Evolutionary conservation across 2,888 invertebrate species (phyloP).

Genomic region (Morinoia aosen): DNA sequence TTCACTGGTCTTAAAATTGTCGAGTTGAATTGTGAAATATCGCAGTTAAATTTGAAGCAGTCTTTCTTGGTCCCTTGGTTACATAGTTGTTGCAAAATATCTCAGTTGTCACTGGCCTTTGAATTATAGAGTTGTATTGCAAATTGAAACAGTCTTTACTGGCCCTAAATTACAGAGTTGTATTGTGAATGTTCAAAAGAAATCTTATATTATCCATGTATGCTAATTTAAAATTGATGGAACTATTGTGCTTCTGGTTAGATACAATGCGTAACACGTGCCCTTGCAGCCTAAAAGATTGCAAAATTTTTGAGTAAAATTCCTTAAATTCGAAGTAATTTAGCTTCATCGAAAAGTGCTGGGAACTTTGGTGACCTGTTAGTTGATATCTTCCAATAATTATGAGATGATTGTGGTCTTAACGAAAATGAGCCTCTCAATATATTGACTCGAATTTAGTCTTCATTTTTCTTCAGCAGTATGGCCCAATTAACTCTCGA

Average conservation of each 20-base stretch:
- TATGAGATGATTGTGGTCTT: neutral
- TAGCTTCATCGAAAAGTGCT: neutral
- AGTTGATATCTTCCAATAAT: neutral
- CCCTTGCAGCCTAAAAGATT: neutral
- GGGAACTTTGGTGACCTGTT: too few species aligned
- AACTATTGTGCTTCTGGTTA: neutral
- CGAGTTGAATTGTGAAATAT: too few species aligned
- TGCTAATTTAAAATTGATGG: too few species aligned
- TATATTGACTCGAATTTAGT: neutral
- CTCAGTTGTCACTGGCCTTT: too few species aligned
- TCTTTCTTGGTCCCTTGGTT: too few species aligned
- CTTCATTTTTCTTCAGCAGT: neutral
- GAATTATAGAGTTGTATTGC: too few species aligned
- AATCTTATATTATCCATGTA: too few species aligned
- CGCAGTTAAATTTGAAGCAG: too few species aligned
- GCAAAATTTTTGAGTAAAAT: neutral
- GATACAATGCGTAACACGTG: neutral
- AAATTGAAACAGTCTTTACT: too few species aligned
- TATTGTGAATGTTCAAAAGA: too few species aligned
- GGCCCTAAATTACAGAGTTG: too few species aligned
- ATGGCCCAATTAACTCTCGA: neutral
- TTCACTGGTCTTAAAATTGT: constrained; percentile 68
- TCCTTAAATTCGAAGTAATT: neutral
- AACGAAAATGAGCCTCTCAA: neutral
- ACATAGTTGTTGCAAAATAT: too few species aligned